phyloP scores from a whole-genome alignment of 2,888 invertebrate genomes.

The Morinoia aosen region DNA sequence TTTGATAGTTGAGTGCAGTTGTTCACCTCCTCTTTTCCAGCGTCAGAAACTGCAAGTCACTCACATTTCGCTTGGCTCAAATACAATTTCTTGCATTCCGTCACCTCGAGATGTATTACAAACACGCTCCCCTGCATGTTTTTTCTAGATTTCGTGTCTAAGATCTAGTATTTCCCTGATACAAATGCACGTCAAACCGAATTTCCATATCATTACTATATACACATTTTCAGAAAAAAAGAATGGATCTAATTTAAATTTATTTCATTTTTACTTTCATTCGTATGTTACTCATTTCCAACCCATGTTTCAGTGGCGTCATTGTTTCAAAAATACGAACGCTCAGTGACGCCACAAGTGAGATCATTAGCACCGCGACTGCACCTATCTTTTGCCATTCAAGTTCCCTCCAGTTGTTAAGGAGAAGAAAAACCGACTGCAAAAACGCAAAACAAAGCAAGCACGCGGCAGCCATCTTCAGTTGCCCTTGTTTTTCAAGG shows the following conservation, averaged over 20 bases:
- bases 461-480: constrained; percentile 36
- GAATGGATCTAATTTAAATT: not conserved
- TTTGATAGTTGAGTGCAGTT: no score
- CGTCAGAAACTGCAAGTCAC: no score
- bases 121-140: no score
- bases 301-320: not conserved
- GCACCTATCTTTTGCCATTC: not conserved
- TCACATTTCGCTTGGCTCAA: no score
- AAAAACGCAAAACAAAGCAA: constrained; percentile 49
- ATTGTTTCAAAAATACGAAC: not conserved
- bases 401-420: not conserved
- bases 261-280: not conserved
- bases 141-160: no score
- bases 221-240: not conserved
- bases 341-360: not conserved
- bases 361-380: not conserved
- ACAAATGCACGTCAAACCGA: not conserved
- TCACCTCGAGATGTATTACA: no score
- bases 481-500: constrained; percentile 47
- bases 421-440: constrained; percentile 37
- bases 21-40: no score
- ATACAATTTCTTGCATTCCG: no score
- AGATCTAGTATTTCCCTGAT: not conserved
- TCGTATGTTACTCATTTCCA: not conserved
- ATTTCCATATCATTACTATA: not conserved